phyloP scores from a whole-genome alignment of 2,113 vertebrate species.

The rabbit (Oryctolagus cuniculus) region DNA sequence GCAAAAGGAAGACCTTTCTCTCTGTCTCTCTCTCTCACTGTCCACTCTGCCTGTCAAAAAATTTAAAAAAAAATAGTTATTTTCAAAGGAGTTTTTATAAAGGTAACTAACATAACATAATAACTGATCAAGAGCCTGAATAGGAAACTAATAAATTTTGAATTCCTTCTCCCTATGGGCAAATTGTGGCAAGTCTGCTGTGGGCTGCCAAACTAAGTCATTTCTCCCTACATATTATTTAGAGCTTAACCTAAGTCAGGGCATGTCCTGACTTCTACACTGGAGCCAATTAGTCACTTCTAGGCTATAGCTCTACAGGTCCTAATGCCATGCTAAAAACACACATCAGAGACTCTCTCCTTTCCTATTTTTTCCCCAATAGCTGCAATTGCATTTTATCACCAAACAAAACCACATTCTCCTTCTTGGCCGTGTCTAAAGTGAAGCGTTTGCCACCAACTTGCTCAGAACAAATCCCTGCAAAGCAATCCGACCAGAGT shows the following conservation, averaged over 20 bases:
- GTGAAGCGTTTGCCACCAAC: not conserved
- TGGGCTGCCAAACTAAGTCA: too few relatives aligned
- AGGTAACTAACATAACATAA: conserved; percentile 61
- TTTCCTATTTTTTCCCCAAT: conserved; percentile 61
- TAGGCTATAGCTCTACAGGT: conserved; percentile 4
- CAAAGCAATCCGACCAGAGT: not conserved
- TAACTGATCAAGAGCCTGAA: not conserved
- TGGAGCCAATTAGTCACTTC: too few relatives aligned
- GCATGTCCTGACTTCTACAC: too few relatives aligned
- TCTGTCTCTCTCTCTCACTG: too few relatives aligned
- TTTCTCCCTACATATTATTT: too few relatives aligned
- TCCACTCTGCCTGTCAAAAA: too few relatives aligned
- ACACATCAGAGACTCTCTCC: conserved; percentile 55
- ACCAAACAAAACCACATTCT: conserved; percentile 46
- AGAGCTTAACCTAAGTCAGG: too few relatives aligned
- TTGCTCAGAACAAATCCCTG: conserved; percentile 2
- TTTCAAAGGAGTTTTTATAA: not conserved
- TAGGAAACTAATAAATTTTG: conserved; percentile 28
- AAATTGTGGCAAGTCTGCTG: too few relatives aligned
- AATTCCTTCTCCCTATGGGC: not conserved
- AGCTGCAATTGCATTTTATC: conserved; percentile 48
- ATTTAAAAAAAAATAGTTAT: too few relatives aligned
- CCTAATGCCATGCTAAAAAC: conserved; percentile 27
- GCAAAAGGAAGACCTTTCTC: too few relatives aligned
- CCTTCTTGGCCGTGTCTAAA: not conserved